These are phyloP conservation scores for Sarcophaga variegata DNA, from an alignment of 2,888 invertebrate genomes.

Conservation along the genomic window DNA sequence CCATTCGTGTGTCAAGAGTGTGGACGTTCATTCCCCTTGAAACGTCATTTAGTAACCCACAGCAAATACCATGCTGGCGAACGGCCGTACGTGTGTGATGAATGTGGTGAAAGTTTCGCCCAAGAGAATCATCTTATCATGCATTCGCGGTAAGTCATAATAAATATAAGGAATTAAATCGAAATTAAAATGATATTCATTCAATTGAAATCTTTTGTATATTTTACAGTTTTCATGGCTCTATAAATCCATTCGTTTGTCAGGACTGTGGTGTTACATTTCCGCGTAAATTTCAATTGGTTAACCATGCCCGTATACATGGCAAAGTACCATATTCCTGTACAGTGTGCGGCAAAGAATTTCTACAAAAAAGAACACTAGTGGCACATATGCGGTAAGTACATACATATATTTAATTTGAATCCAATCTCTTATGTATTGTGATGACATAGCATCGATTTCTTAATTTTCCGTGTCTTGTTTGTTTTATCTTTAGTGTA, in stretches of 20 bases:
- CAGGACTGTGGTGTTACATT: slow-evolving; percentile 93
- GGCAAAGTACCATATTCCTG: slow-evolving; percentile 91
- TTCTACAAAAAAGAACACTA: slow-evolving; percentile 91
- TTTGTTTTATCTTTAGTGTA: slow-evolving; percentile 81
- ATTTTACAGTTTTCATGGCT: slow-evolving; percentile 91
- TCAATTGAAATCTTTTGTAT: slow-evolving; percentile 10
- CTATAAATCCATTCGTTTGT: slow-evolving; percentile 96
- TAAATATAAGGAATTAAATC: not conserved
- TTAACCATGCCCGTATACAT: slow-evolving; percentile 91
- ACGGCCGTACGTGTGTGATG: slow-evolving; percentile 91
- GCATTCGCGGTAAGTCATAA: slow-evolving; percentile 81
- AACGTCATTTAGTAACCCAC: slow-evolving; percentile 92
- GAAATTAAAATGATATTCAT: slow-evolving; percentile 5
- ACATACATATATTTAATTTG: not conserved
- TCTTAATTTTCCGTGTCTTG: not conserved
- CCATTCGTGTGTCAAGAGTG: slow-evolving; percentile 92
- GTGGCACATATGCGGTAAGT: slow-evolving; percentile 89
- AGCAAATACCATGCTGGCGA: slow-evolving; percentile 94
- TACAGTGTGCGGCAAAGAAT: slow-evolving; percentile 92
- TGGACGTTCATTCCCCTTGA: slow-evolving; percentile 90
- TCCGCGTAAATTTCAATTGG: slow-evolving; percentile 92
- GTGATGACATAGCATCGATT: not conserved
- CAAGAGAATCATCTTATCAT: slow-evolving; percentile 89
- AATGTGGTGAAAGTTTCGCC: slow-evolving; percentile 96
- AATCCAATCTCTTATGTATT: not conserved